phyloP scores from a whole-genome alignment of 1,140 invertebrate species.

The Varroa destructor region DNA sequence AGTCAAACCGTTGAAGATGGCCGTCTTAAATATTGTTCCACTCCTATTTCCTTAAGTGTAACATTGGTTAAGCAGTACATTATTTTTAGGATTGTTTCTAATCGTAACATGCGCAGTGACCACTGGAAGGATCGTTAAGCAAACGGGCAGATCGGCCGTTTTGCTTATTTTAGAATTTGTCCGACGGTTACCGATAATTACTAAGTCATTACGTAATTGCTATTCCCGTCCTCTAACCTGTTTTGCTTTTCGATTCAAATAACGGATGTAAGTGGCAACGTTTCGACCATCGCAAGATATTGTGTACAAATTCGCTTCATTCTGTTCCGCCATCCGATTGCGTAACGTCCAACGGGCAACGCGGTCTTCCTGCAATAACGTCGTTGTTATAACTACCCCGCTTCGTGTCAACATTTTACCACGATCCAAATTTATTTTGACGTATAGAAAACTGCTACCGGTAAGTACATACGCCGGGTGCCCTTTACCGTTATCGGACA shows the following conservation, averaged over 20 bases:
- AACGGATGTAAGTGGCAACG: slow-evolving; percentile 4
- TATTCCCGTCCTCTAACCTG: background rate
- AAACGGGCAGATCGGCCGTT: background rate
- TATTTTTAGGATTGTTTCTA: background rate
- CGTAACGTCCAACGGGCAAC: slow-evolving; percentile 1
- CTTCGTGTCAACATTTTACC: too few relatives aligned
- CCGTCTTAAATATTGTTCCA: too few relatives aligned
- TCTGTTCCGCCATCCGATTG: slow-evolving; percentile 23
- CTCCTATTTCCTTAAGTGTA: too few relatives aligned
- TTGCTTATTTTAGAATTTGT: background rate
- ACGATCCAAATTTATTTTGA: too few relatives aligned
- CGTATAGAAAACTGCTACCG: too few relatives aligned
- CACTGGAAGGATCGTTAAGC: background rate
- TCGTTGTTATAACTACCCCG: too few relatives aligned
- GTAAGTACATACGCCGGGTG: too few relatives aligned
- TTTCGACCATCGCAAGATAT: slow-evolving; percentile 2
- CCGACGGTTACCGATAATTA: too few relatives aligned
- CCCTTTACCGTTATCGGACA: too few relatives aligned
- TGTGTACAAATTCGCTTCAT: slow-evolving; percentile 25
- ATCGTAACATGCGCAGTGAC: background rate
- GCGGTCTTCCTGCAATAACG: slow-evolving; percentile 1
- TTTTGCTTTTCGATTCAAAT: slow-evolving; percentile 13
- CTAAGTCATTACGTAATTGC: background rate
- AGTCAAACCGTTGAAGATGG: background rate
- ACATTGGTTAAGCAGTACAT: background rate